Percentiles rank a stretch among this genome's conserved stretches.
phyloP scores from a whole-genome alignment of 2,113 vertebrate genomes.

The Pseudolaguvia tuberculata region DNA sequence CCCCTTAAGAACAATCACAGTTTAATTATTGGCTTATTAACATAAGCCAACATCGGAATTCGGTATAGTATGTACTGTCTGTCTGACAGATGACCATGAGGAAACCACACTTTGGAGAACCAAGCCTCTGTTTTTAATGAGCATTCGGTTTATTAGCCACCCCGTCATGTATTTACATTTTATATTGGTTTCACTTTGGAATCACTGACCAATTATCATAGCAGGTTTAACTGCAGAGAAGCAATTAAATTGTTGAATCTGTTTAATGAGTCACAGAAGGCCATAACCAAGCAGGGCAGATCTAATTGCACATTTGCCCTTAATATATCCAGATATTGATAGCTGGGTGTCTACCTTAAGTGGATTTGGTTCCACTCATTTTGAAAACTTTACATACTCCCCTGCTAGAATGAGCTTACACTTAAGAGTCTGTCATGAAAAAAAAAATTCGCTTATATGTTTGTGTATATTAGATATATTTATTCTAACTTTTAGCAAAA shows the following conservation, averaged over 20 bases:
- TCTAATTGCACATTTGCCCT: conserved; percentile 25
- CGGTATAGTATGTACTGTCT: neutral
- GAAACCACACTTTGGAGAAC: neutral
- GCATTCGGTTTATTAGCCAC: neutral
- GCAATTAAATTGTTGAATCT: conserved; percentile 19
- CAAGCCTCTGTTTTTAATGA: neutral
- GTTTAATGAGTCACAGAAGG: conserved; percentile 11
- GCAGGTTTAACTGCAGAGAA: conserved; percentile 24
- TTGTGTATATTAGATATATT: too few relatives aligned
- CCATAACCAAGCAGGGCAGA: conserved; percentile 17
- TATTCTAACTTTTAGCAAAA: too few relatives aligned
- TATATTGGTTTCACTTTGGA: neutral
- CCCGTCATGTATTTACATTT: neutral
- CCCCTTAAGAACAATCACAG: neutral
- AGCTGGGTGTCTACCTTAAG: conserved; percentile 18
- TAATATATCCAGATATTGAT: conserved; percentile 35
- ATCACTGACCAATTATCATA: conserved; percentile 30
- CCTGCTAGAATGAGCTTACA: neutral
- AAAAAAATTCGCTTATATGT: too few relatives aligned
- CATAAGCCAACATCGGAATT: neutral
- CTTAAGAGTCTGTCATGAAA: too few relatives aligned
- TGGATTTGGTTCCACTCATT: conserved; percentile 8
- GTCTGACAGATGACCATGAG: neutral
- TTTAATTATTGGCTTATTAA: neutral
- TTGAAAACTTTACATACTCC: conserved; percentile 18